Base-by-base conservation (phyloP, 1,140 invertebrate species). In the Schlechtendalia chinensis region DNA sequence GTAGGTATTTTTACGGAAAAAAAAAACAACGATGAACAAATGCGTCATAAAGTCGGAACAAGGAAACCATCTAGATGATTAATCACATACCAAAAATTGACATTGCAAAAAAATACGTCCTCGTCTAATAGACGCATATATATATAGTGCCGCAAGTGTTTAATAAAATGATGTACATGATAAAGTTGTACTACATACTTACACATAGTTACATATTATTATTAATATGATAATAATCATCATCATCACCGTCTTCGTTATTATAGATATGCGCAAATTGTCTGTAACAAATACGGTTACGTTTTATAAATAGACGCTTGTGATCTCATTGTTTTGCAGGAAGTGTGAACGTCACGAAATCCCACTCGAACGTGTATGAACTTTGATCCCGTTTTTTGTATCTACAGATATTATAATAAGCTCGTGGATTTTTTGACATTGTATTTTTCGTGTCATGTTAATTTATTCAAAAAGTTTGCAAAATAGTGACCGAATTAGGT, bases 31-130 rank as follows among this genome's bases (percentile, higher is more conserved):
- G 58, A 27, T 24, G 29, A 19, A 39, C 32, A 39, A 4, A 4
- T 39, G 32, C 16, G 16, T 61, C 8, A 24, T 17, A 29, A 61
- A 61, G 24, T 59, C 24, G 24, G 27, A 61, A 61, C 59, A 24
- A 61, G 27, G 24, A 58, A 5, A 16, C 16, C 59, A 24, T 61
- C 59, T 29, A 3, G 16, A 29, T 29, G 59, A 61, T 61, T 61
- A 61, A 61, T 61, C 27, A 24, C 27, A 16, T 24, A 8, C 59
- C 59, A 19, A 61, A 61, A 61, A 61, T 61, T 61, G 59, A 61
- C 59, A 29, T 61, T 19, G 59, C 16, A n/a, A n/a, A n/a, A n/a
- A n/a, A n/a, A n/a, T n/a, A n/a, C n/a, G n/a, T n/a, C n/a, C n/a
- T n/a, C n/a, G n/a, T n/a, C n/a, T n/a, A n/a, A n/a, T n/a, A n/a